Percentiles rank a stretch among this genome's conserved stretches.
Conservation (phyloP, 2,797 vertebrate species). For the Cryptoprocta ferox region DNA sequence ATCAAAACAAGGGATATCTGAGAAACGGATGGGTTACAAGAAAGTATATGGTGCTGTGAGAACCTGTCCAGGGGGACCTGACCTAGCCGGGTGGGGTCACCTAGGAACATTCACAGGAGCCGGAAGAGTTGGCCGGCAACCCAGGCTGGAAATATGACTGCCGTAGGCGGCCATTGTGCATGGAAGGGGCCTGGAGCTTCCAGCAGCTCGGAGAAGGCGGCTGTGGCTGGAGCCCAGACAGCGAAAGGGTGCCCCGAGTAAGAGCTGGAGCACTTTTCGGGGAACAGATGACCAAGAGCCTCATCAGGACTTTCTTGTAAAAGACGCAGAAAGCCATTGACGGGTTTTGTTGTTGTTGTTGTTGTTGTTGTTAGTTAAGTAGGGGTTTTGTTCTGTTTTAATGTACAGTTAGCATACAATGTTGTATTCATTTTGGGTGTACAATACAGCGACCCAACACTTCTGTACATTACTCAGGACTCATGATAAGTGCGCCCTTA, state of each 20-base stretch:
- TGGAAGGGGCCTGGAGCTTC: not conserved
- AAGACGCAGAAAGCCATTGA: not conserved
- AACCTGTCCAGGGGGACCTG: not conserved
- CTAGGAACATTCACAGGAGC: not conserved
- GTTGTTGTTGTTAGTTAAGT: no score
- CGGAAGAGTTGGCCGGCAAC: not conserved
- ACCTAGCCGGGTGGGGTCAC: not conserved
- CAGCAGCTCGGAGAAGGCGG: not conserved
- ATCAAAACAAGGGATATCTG: not conserved
- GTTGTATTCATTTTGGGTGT: no score
- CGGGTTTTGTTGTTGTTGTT: not conserved
- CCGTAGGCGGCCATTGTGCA: not conserved
- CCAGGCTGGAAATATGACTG: rapidly evolving
- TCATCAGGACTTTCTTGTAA: not conserved
- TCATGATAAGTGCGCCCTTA: no score
- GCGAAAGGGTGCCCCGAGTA: not conserved
- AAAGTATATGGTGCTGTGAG: not conserved
- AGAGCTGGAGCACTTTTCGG: not conserved
- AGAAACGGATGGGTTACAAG: not conserved
- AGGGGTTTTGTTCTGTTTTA: no score
- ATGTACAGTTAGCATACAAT: no score
- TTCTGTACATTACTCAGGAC: rapidly evolving
- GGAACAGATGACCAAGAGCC: not conserved
- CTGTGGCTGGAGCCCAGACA: not conserved
- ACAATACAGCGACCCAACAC: no score